Evolutionary conservation across 2,888 invertebrate genomes (phyloP).

Genomic region (Cerastis rubricosa): DNA sequence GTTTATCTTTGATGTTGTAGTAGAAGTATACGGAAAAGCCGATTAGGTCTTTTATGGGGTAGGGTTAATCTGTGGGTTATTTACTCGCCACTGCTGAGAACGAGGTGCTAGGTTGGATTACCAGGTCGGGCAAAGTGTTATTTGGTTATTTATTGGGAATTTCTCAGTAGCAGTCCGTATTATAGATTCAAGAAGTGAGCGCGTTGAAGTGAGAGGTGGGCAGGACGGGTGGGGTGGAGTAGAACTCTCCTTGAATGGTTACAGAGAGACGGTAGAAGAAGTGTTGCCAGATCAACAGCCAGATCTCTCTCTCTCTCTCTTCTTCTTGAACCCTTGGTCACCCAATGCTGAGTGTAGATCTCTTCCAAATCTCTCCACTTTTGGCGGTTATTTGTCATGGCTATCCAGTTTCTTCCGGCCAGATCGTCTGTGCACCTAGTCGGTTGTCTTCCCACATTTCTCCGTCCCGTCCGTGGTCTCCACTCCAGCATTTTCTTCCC

Average conservation of each 20-base stretch:
- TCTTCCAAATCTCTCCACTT: too few relatives aligned
- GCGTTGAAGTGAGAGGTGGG: not conserved
- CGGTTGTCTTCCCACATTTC: too few relatives aligned
- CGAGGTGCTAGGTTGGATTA: not conserved
- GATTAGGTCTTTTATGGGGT: not conserved
- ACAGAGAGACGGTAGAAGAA: not conserved
- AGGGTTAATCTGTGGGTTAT: not conserved
- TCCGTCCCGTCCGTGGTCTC: too few relatives aligned
- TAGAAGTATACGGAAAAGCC: not conserved
- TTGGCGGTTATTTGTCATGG: too few relatives aligned
- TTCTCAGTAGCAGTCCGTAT: not conserved
- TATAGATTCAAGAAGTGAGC: not conserved
- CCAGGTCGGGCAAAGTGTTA: not conserved
- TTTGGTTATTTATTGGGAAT: not conserved
- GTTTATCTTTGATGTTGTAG: slow-evolving; percentile 7
- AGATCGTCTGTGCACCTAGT: too few relatives aligned
- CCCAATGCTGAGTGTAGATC: too few relatives aligned
- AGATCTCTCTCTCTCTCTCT: too few relatives aligned
- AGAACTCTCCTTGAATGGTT: not conserved
- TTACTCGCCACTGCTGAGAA: not conserved
- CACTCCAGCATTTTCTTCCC: too few relatives aligned
- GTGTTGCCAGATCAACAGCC: not conserved
- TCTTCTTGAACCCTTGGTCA: too few relatives aligned
- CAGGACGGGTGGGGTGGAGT: not conserved
- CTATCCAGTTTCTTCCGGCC: too few relatives aligned